Conservation (phyloP, 2,113 vertebrate species). For the Micronycteris hirsuta region DNA sequence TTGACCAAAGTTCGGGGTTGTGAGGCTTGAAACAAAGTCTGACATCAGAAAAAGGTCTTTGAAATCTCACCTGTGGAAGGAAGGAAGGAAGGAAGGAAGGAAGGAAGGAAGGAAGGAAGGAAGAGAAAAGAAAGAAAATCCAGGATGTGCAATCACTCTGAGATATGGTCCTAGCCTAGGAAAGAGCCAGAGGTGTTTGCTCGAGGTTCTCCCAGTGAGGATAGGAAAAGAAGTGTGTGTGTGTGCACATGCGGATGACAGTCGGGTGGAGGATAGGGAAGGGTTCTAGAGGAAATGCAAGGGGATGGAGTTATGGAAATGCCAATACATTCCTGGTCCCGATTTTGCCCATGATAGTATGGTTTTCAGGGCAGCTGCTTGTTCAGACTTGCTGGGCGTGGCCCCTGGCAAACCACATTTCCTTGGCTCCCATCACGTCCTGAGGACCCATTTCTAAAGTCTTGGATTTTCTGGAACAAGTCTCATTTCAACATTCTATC, state of each 20-base stretch:
- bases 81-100: not conserved
- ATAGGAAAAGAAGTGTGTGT: not conserved
- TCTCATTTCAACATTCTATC: not conserved
- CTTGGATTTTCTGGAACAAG: not conserved
- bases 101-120: not conserved
- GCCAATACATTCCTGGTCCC: not conserved
- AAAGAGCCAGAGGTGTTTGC: not conserved
- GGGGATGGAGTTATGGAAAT: not conserved
- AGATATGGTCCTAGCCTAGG: not conserved
- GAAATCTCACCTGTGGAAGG: not conserved
- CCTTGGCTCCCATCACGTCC: not conserved
- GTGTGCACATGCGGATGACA: accelerated
- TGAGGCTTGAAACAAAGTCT: not conserved
- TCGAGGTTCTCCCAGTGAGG: not conserved
- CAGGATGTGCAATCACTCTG: not conserved
- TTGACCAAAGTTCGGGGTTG: not conserved
- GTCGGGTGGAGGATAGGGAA: not conserved
- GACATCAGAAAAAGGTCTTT: not conserved
- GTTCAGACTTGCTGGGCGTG: not conserved
- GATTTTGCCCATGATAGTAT: not conserved
- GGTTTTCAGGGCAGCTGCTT: not conserved
- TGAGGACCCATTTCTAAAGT: not conserved
- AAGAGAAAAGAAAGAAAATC: not conserved
- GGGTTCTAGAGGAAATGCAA: not conserved
- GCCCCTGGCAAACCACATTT: not conserved